phyloP scores from a whole-genome alignment of 2,888 invertebrate genomes.

The Pollenia labialis region DNA sequence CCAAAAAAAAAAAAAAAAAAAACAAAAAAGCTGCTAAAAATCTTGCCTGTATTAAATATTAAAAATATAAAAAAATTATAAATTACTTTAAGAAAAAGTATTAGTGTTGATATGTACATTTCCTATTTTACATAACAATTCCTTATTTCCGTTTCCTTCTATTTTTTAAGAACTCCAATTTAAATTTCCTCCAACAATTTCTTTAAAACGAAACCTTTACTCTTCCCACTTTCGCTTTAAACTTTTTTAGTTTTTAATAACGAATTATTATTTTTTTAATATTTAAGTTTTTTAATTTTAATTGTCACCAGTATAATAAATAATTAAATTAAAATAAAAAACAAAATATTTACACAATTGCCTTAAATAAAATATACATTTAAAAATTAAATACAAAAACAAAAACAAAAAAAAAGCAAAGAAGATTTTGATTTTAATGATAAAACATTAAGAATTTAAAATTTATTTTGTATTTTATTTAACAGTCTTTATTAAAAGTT shows the following conservation, averaged over 20 bases:
- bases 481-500: neutral
- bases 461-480: slow-evolving; percentile 6
- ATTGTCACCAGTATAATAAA: slow-evolving; percentile 53
- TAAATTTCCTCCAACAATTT: neutral
- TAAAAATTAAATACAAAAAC: slow-evolving; percentile 2
- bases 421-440: slow-evolving; percentile 13
- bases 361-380: slow-evolving; percentile 31
- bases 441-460: too few species aligned
- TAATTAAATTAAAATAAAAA: slow-evolving; percentile 10
- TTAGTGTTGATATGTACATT: slow-evolving; percentile 48
- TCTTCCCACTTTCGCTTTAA: neutral
- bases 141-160: neutral
- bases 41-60: slow-evolving; percentile 53
- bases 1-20: too few species aligned
- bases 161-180: neutral
- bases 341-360: slow-evolving; percentile 21
- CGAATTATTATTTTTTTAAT: slow-evolving; percentile 52
- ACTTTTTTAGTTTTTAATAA: slow-evolving; percentile 52
- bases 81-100: slow-evolving; percentile 43
- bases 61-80: slow-evolving; percentile 13
- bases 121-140: slow-evolving; percentile 12
- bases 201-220: neutral
- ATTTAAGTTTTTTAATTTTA: slow-evolving; percentile 66
- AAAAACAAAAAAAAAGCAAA: slow-evolving; percentile 12
- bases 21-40: slow-evolving; percentile 31